phyloP scores from a whole-genome alignment of 2,113 vertebrate genomes.

The Pedetes capensis region DNA sequence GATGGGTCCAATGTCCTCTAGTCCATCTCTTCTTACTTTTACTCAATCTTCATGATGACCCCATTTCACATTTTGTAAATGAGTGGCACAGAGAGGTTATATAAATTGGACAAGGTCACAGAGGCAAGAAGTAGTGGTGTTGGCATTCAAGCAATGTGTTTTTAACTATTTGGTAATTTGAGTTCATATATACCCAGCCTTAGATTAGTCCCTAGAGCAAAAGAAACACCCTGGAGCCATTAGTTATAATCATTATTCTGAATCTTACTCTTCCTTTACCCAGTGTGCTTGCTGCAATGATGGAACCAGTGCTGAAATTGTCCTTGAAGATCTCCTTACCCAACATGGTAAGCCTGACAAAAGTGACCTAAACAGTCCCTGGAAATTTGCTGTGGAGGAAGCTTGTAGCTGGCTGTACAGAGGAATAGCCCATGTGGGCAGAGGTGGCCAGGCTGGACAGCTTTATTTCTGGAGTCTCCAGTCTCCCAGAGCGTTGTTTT shows the following conservation, averaged over 20 bases:
- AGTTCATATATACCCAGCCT: not conserved
- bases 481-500: no score
- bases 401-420: not conserved
- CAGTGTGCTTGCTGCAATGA: slow-evolving; percentile 56
- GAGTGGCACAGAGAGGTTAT: not conserved
- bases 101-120: not conserved
- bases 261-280: not conserved
- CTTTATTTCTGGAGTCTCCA: not conserved
- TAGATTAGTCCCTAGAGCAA: not conserved
- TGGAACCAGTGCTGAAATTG: slow-evolving; percentile 24
- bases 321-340: slow-evolving; percentile 30
- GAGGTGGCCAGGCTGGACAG: not conserved
- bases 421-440: not conserved
- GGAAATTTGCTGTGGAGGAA: no score
- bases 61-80: not conserved
- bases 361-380: not conserved
- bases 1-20: not conserved
- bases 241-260: not conserved
- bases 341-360: slow-evolving; percentile 59
- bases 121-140: not conserved
- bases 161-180: not conserved
- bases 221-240: not conserved
- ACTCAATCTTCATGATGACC: not conserved
- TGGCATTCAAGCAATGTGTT: not conserved
- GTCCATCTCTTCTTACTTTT: not conserved